Evolutionary conservation across 2,888 invertebrate species (phyloP).

Genomic region (Pandemis corylana): DNA sequence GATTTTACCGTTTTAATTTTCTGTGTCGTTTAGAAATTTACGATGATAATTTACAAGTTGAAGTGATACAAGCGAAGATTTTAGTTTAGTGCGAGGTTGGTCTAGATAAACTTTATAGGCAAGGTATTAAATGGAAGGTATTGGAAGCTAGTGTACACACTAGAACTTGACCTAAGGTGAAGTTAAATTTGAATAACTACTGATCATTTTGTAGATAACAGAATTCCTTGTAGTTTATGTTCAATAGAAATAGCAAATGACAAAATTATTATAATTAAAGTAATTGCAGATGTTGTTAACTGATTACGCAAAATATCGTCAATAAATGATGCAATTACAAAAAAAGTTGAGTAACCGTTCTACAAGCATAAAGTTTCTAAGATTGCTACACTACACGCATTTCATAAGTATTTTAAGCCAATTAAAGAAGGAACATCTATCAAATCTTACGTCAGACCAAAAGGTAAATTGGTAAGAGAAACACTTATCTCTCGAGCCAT

Average conservation of each 20-base stretch:
- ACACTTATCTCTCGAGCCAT: conserved; percentile 55
- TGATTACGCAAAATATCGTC: too few species aligned
- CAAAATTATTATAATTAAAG: too few species aligned
- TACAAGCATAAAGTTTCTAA: neutral
- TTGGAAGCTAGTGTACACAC: neutral
- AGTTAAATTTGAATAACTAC: neutral
- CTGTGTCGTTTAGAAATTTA: too few species aligned
- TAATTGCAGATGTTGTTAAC: neutral
- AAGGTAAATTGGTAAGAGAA: conserved; percentile 43
- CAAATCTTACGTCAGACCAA: conserved; percentile 32
- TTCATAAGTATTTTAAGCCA: conserved; percentile 6
- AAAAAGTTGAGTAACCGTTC: too few species aligned
- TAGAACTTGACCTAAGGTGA: neutral
- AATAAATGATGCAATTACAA: neutral
- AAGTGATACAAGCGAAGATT: neutral
- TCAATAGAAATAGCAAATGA: too few species aligned
- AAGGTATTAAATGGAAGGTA: neutral
- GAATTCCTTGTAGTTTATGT: too few species aligned
- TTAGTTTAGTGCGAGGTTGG: neutral
- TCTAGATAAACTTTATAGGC: neutral
- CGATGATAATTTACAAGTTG: neutral
- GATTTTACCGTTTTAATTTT: too few species aligned
- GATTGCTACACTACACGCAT: neutral
- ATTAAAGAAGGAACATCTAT: conserved; percentile 32
- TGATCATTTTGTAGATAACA: too few species aligned